Conservation (phyloP, 2,888 invertebrate genomes). For the Cetonia aurata region DNA sequence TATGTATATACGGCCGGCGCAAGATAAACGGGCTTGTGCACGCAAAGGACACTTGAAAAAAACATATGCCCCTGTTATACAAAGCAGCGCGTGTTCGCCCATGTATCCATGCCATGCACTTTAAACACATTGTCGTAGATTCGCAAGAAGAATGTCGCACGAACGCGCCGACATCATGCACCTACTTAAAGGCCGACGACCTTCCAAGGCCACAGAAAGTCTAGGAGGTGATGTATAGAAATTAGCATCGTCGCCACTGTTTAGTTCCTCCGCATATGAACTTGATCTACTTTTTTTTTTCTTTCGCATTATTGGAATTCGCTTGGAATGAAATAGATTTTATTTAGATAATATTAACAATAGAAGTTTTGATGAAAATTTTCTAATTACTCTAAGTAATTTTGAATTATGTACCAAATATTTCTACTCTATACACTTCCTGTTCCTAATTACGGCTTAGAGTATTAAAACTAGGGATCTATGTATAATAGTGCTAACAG, state of each 20-base stretch:
- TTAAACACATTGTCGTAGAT: constrained; percentile 30
- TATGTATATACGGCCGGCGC: not conserved
- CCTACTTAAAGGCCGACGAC: constrained; percentile 52
- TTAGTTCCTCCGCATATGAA: constrained; percentile 53
- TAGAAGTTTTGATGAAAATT: too few relatives aligned
- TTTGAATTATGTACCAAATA: too few relatives aligned
- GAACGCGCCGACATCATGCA: constrained; percentile 43
- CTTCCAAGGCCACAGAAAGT: constrained; percentile 54
- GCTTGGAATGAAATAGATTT: too few relatives aligned
- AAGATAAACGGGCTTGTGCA: constrained; percentile 16
- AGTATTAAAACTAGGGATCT: too few relatives aligned
- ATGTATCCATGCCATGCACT: not conserved
- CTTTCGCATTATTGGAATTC: too few relatives aligned
- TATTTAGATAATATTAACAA: too few relatives aligned
- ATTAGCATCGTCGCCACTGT: constrained; percentile 47
- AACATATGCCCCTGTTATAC: constrained; percentile 6
- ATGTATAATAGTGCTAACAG: too few relatives aligned
- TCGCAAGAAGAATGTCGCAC: constrained; percentile 35
- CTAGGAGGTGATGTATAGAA: constrained; percentile 51
- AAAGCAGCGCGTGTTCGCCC: not conserved
- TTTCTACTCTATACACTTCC: too few relatives aligned
- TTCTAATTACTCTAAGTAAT: too few relatives aligned
- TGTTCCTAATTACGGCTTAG: too few relatives aligned
- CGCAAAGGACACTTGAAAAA: constrained; percentile 1
- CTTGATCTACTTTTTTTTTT: constrained; percentile 55